A percentile compares a stretch with the other conserved stretches of the same genome.
Conservation (phyloP, 1,140 invertebrate genomes). For the Drosophila nasuta region DNA sequence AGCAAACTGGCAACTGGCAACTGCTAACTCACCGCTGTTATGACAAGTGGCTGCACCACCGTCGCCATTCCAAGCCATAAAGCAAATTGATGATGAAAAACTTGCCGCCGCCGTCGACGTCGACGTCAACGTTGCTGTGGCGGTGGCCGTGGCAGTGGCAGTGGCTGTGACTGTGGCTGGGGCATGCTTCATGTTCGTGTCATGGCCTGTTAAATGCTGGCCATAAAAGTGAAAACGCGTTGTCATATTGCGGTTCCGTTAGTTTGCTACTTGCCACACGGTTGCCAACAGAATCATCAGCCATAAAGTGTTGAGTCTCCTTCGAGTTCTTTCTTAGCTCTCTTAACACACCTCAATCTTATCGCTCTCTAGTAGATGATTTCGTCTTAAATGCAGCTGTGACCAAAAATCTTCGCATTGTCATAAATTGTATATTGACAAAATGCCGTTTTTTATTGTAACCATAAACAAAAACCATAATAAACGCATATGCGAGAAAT, state of each 20-base stretch:
- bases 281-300: slow-evolving; percentile 26
- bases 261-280: slow-evolving; percentile 55
- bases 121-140: too few species aligned
- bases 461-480: slow-evolving; percentile 29
- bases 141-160: too few species aligned
- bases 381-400: slow-evolving; percentile 61
- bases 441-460: slow-evolving; percentile 48
- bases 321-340: slow-evolving; percentile 5
- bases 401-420: slow-evolving; percentile 56
- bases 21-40: slow-evolving; percentile 59
- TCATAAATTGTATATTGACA: slow-evolving; percentile 49
- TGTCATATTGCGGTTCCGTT: slow-evolving; percentile 70
- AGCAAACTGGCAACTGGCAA: slow-evolving; percentile 19
- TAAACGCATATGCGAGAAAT: slow-evolving; percentile 58
- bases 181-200: slow-evolving; percentile 47
- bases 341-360: slow-evolving; percentile 28
- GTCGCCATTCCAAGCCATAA: slow-evolving; percentile 69
- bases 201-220: slow-evolving; percentile 80
- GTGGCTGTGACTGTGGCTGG: neutral
- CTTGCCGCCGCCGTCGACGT: slow-evolving; percentile 31
- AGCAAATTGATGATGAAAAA: slow-evolving; percentile 82
- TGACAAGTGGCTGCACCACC: slow-evolving; percentile 66
- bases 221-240: slow-evolving; percentile 78
- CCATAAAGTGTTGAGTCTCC: slow-evolving; percentile 44
- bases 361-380: slow-evolving; percentile 44